These are phyloP conservation scores for Zaprionus africanus DNA, from an alignment of 1,140 invertebrate genomes.

Conservation along the genomic window DNA sequence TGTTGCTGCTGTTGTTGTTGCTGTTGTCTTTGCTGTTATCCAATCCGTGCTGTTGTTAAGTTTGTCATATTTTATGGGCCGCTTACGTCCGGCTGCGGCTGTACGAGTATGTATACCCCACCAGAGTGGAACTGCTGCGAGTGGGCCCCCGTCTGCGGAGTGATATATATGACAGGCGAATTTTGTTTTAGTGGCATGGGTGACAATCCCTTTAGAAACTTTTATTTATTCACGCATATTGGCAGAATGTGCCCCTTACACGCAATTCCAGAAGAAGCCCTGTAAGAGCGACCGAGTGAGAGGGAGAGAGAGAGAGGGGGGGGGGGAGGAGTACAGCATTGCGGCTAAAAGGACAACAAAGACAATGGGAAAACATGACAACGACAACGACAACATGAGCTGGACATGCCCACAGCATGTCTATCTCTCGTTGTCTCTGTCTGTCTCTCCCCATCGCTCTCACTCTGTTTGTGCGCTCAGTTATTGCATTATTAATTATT, in stretches of 20 bases:
- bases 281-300: slow-evolving; percentile 1
- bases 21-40: slow-evolving; percentile 50
- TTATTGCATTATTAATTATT: slow-evolving; percentile 71
- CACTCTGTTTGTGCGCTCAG: slow-evolving; percentile 4
- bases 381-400: slow-evolving; percentile 31
- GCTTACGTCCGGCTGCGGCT: slow-evolving; percentile 58
- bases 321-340: neutral
- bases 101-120: neutral
- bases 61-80: slow-evolving; percentile 77
- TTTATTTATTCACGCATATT: slow-evolving; percentile 78
- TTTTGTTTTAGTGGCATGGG: slow-evolving; percentile 79
- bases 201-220: slow-evolving; percentile 76
- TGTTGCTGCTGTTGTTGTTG: slow-evolving; percentile 32
- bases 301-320: neutral
- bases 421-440: neutral
- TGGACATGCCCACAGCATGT: slow-evolving; percentile 8
- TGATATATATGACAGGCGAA: slow-evolving; percentile 79
- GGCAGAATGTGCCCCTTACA: slow-evolving; percentile 70
- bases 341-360: slow-evolving; percentile 26
- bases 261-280: slow-evolving; percentile 52
- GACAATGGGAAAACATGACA: slow-evolving; percentile 33
- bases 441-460: neutral
- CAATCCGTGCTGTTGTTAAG: slow-evolving; percentile 68
- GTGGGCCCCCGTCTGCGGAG: slow-evolving; percentile 43
- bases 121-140: slow-evolving; percentile 6